phyloP scores from a whole-genome alignment of 2,888 invertebrate genomes.

The Heteropelma amictum region DNA sequence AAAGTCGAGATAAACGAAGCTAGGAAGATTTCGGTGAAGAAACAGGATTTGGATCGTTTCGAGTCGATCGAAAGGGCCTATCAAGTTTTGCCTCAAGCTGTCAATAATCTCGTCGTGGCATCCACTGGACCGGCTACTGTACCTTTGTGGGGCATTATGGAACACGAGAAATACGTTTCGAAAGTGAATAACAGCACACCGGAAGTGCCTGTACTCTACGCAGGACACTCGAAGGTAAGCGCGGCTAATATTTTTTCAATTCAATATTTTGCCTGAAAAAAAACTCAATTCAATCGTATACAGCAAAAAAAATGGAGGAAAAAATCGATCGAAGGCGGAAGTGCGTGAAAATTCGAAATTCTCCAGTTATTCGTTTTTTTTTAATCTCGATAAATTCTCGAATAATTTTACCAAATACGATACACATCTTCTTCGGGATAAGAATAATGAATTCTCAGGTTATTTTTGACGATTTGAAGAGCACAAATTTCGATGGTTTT shows the following conservation, averaged over 20 bases:
- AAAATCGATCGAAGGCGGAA: no score
- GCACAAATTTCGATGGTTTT: not conserved
- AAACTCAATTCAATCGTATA: not conserved
- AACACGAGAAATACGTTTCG: constrained; percentile 71
- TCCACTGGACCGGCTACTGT: constrained; percentile 71
- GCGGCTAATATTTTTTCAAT: not conserved
- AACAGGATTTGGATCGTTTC: constrained; percentile 52
- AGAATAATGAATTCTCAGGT: no score
- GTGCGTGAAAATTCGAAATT: no score
- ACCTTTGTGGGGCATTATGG: constrained; percentile 76
- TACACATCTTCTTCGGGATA: no score
- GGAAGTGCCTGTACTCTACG: constrained; percentile 72
- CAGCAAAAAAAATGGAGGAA: no score
- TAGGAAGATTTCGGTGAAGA: constrained; percentile 74
- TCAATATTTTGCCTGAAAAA: not conserved
- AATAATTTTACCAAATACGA: no score
- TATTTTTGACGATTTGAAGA: no score
- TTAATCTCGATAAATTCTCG: no score
- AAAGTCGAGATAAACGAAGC: constrained; percentile 67
- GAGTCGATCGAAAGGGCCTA: constrained; percentile 73
- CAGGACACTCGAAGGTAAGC: constrained; percentile 84
- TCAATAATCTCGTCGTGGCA: constrained; percentile 74
- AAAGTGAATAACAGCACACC: constrained; percentile 38
- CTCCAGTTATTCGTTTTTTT: no score
- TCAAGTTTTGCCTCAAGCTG: constrained; percentile 75